Evolutionary conservation across 2,888 invertebrate genomes (phyloP).

Genomic region (Gisinianus flammeolus): DNA sequence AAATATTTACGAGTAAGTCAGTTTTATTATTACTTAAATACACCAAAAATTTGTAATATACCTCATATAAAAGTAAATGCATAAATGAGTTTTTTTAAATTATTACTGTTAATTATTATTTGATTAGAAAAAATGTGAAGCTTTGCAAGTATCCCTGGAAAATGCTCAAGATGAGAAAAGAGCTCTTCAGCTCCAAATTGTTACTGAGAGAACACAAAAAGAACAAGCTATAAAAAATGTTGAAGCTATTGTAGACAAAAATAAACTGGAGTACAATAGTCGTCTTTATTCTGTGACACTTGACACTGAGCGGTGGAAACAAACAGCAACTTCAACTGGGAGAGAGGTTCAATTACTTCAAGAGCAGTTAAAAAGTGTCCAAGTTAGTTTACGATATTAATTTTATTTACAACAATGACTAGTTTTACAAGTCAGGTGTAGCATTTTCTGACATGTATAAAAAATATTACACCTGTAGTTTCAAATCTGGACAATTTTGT

Average conservation of each 20-base stretch:
- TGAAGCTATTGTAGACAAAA: slow-evolving; percentile 38
- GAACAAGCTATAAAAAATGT: slow-evolving; percentile 40
- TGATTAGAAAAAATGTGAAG: slow-evolving; percentile 38
- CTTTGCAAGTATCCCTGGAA: slow-evolving; percentile 25
- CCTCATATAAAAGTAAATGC: not conserved
- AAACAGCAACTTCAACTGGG: slow-evolving; percentile 34
- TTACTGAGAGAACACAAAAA: slow-evolving; percentile 38
- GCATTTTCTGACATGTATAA: too few species aligned
- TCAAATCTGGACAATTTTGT: not conserved
- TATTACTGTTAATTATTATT: not conserved
- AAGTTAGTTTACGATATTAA: slow-evolving; percentile 40
- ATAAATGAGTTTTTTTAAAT: not conserved
- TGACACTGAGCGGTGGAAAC: slow-evolving; percentile 46
- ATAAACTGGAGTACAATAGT: slow-evolving; percentile 37
- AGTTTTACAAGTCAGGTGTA: not conserved
- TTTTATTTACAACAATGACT: not conserved
- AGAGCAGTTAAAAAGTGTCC: slow-evolving; percentile 43
- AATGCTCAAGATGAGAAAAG: slow-evolving; percentile 45
- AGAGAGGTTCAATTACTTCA: slow-evolving; percentile 42
- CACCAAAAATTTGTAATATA: too few species aligned
- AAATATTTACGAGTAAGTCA: not conserved
- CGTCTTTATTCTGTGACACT: slow-evolving; percentile 38
- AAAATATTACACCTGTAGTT: too few species aligned
- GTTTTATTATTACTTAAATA: too few species aligned
- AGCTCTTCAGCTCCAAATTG: slow-evolving; percentile 37